Evolutionary conservation across 2,888 invertebrate species (phyloP).

Genomic region (Stenoptilia bipunctidactyla): DNA sequence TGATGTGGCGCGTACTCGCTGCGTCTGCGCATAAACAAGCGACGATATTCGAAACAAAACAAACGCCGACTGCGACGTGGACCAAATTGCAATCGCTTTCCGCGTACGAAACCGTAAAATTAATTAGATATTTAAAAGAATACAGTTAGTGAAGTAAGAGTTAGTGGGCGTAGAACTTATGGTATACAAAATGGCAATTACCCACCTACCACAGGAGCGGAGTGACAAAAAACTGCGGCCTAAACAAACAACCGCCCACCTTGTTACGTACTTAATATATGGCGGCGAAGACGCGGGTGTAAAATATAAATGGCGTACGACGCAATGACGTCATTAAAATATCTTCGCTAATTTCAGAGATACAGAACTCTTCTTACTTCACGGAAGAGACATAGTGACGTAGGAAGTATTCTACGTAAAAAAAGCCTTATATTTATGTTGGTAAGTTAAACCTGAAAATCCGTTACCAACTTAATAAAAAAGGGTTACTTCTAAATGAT

Average conservation of each 20-base stretch:
- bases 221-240: conserved; percentile 18
- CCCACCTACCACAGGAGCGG: conserved; percentile 16
- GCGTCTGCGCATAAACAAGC: conserved; percentile 43
- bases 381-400: too few species aligned
- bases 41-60: conserved; percentile 21
- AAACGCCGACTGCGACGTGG: not conserved
- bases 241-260: conserved; percentile 27
- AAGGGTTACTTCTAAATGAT: too few species aligned
- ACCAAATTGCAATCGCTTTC: too few species aligned
- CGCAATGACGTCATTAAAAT: too few species aligned
- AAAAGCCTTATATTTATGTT: too few species aligned
- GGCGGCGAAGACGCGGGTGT: conserved; percentile 8
- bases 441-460: too few species aligned
- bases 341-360: too few species aligned
- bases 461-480: too few species aligned
- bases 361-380: too few species aligned
- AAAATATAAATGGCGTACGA: too few species aligned
- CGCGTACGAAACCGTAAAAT: conserved; percentile 1
- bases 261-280: conserved; percentile 28
- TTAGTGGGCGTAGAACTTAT: conserved; percentile 13
- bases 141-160: conserved; percentile 6
- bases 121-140: conserved; percentile 9
- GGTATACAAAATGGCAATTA: conserved; percentile 17
- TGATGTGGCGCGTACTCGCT: conserved; percentile 48
- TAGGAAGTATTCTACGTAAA: too few species aligned